Evolutionary conservation across 2,113 vertebrate genomes (phyloP).

Genomic region (Mormyrus lacerda): DNA sequence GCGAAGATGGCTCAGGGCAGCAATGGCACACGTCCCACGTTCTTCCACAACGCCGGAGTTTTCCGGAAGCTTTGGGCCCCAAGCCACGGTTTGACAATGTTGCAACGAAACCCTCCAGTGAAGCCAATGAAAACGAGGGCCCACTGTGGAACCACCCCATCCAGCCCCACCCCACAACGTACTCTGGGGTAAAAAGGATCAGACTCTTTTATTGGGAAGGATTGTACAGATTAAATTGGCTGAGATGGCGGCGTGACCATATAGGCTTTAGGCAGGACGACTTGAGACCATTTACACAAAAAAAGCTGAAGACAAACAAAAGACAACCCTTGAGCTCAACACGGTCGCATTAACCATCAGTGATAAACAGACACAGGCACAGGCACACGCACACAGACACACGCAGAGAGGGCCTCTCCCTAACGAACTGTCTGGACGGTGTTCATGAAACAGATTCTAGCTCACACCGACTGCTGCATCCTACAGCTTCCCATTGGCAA

Average conservation of each 20-base stretch:
- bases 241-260: neutral
- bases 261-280: neutral
- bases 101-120: neutral
- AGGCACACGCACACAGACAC: neutral
- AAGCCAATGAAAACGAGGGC: neutral
- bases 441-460: neutral
- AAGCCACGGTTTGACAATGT: neutral
- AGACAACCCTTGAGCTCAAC: neutral
- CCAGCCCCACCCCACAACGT: neutral
- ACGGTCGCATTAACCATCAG: neutral
- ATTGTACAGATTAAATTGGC: neutral
- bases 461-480: constrained; percentile 25
- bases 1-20: neutral
- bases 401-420: constrained; percentile 16
- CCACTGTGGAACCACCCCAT: neutral
- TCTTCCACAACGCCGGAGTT: neutral
- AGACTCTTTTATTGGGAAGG: neutral
- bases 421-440: neutral
- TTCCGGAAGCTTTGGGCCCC: neutral
- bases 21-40: neutral
- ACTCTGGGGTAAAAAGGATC: neutral
- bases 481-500: constrained; percentile 95
- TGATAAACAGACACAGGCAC: neutral
- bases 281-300: neutral
- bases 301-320: neutral